phyloP scores from a whole-genome alignment of 2,888 invertebrate species.

The Serrognathus titanus region DNA sequence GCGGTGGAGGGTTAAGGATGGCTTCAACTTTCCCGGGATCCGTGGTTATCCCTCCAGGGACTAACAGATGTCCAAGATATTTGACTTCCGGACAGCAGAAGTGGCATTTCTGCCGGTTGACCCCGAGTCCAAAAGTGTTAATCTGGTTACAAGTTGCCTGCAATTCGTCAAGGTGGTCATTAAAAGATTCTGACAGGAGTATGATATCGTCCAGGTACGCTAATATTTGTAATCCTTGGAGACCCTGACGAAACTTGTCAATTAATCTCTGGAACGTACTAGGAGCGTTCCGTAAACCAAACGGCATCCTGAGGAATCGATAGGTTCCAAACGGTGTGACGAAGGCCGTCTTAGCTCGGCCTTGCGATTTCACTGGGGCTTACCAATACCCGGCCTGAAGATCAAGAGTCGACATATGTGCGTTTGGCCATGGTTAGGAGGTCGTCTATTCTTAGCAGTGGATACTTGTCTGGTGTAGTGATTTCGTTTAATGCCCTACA shows the following conservation, averaged over 20 bases:
- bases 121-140: slow-evolving; percentile 19
- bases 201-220: slow-evolving; percentile 31
- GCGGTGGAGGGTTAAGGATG: slow-evolving; percentile 15
- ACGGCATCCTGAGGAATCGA: slow-evolving; percentile 26
- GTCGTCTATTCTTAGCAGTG: background rate
- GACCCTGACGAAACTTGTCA: slow-evolving; percentile 23
- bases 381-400: slow-evolving; percentile 29
- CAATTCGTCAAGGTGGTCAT: slow-evolving; percentile 27
- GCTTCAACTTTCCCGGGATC: slow-evolving; percentile 16
- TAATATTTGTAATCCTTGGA: slow-evolving; percentile 22
- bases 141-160: slow-evolving; percentile 20
- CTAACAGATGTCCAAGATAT: slow-evolving; percentile 22
- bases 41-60: slow-evolving; percentile 9
- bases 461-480: background rate
- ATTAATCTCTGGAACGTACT: slow-evolving; percentile 31
- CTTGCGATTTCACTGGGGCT: slow-evolving; percentile 37
- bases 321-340: slow-evolving; percentile 35
- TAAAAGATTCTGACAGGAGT: no score
- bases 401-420: background rate
- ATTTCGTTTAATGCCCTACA: background rate
- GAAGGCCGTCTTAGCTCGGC: slow-evolving; percentile 27
- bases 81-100: slow-evolving; percentile 20
- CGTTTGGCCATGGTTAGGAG: background rate
- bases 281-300: slow-evolving; percentile 28
- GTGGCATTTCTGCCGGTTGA: no score